Evolutionary conservation across 2,888 invertebrate genomes (phyloP).

Genomic region (Pyralis farinalis): DNA sequence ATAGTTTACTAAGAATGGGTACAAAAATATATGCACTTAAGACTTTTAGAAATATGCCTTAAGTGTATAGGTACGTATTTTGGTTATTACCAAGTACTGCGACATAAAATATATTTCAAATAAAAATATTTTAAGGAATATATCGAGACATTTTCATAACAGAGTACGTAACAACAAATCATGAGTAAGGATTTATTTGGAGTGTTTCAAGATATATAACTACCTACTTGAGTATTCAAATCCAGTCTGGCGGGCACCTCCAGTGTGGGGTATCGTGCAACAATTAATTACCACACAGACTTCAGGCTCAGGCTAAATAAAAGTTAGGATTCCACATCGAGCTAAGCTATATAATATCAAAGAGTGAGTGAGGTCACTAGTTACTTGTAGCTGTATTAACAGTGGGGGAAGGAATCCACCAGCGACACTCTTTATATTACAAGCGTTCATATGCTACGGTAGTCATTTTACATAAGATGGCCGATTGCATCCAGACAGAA

Average conservation of each 20-base stretch:
- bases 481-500: no score
- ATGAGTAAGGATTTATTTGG: constrained; percentile 7
- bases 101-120: not conserved
- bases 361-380: no score
- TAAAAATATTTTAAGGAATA: no score
- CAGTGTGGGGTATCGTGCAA: constrained; percentile 62
- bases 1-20: constrained; percentile 67
- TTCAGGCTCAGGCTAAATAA: constrained; percentile 45
- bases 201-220: constrained; percentile 18
- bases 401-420: no score
- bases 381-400: no score
- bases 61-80: no score
- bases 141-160: not conserved
- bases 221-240: constrained; percentile 39
- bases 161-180: not conserved
- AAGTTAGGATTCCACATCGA: constrained; percentile 36
- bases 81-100: no score
- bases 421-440: no score
- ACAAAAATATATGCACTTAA: no score
- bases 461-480: no score
- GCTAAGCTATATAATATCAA: constrained; percentile 50
- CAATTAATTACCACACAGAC: constrained; percentile 66
- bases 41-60: no score
- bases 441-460: no score
- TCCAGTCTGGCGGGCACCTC: constrained; percentile 44